Evolutionary conservation across 2,888 invertebrate genomes (phyloP).

Genomic region (Melitaea athalia): DNA sequence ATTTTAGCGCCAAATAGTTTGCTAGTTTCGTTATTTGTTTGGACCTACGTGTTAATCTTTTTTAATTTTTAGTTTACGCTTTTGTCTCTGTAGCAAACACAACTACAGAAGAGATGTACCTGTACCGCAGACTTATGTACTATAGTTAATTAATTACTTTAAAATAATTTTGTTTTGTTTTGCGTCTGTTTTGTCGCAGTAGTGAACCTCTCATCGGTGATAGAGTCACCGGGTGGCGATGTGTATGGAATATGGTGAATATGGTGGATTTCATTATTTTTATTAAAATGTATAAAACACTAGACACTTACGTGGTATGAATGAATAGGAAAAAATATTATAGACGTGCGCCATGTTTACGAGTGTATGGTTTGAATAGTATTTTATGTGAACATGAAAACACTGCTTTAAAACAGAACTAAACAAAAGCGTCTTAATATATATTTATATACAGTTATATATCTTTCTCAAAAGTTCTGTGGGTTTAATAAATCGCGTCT

Average conservation of each 20-base stretch:
- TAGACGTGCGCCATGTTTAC: slow-evolving; percentile 7
- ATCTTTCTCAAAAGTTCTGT: too few relatives aligned
- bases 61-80: too few relatives aligned
- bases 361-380: slow-evolving; percentile 2
- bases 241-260: neutral
- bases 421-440: neutral
- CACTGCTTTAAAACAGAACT: neutral
- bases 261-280: slow-evolving; percentile 27
- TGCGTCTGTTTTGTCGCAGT: neutral
- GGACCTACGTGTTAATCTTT: too few relatives aligned
- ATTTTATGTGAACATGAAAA: neutral
- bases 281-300: slow-evolving; percentile 20
- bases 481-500: too few relatives aligned
- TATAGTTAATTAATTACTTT: neutral
- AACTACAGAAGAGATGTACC: too few relatives aligned
- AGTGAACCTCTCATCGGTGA: neutral
- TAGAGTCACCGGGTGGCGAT: slow-evolving; percentile 7
- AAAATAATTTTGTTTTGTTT: neutral
- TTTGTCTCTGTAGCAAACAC: too few relatives aligned
- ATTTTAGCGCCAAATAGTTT: too few relatives aligned
- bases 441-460: neutral
- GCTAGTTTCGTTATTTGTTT: too few relatives aligned
- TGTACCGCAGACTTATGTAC: too few relatives aligned
- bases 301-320: slow-evolving; percentile 23
- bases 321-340: slow-evolving; percentile 20